Base-by-base conservation (phyloP, 2,797 vertebrate species). In the Astyanax mexicanus region DNA sequence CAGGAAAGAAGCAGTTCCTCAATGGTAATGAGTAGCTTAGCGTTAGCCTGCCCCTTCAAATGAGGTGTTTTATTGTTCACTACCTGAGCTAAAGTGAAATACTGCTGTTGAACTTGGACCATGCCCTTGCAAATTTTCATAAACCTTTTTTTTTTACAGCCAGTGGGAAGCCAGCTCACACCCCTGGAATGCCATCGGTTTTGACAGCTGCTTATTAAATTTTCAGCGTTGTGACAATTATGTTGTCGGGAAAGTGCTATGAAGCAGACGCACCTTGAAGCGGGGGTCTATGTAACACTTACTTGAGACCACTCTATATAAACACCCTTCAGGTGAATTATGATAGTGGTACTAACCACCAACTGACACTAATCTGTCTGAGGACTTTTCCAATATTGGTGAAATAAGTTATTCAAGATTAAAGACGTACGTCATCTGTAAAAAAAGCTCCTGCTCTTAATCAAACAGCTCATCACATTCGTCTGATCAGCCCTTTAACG, bases 51-150 rank as follows among this genome's bases (percentile, higher is more conserved):
- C 74, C 60, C 74, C 57, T 32, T 77, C 58, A 78, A 77, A 86
- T 82, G 23, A 72, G 58, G 75, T 71, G 71, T 84, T 74, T 68
- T 29, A 83, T 78, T 74, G 69, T 84, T 72, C 54, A 11, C 66
- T 54, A 12, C 68, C 42, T 51, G 49, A 65, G 23, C 58, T 61
- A 76, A 54, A 81, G 37, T 74, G 32, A 32, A 32, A 57, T 64
- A 75, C 73, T n/a, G 42, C 25, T 35, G 66, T 69, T 79, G 73
- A 58, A 67, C 64, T 17, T 32, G 42, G 69, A 84, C 62, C 72
- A 68, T 71, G 19, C 44, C 67, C 29, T 47, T 55, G 8, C 27
- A 37, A 42, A 51, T 57, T 74, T 58, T 62, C 19, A 42, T 23
- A 8, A 25, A 32, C 21, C 12, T 64, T 15, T 37, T 66, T 64